These are phyloP conservation scores for Hirundo rustica DNA, from an alignment of 2,797 vertebrate species.

Conservation along the genomic window DNA sequence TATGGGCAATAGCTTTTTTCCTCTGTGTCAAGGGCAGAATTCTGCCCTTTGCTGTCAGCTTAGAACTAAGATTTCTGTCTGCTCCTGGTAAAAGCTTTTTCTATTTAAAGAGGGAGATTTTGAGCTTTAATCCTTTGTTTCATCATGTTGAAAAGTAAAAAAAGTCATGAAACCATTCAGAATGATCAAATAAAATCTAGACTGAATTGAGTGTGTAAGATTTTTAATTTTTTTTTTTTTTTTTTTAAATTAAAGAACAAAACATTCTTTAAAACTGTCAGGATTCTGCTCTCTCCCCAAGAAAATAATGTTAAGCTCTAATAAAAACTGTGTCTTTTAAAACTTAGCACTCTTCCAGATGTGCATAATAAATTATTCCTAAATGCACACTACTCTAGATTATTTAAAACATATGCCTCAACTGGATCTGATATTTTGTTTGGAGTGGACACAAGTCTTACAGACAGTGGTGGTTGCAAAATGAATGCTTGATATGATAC, in stretches of 20 bases:
- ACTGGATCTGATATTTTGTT: slow-evolving; percentile 32
- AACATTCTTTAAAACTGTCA: slow-evolving; percentile 35
- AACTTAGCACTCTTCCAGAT: slow-evolving; percentile 41
- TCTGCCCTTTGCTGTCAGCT: neutral
- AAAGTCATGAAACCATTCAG: slow-evolving; percentile 4
- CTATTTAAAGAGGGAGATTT: neutral
- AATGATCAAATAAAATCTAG: slow-evolving; percentile 48
- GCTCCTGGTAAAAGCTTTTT: neutral
- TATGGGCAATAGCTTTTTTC: too few species aligned
- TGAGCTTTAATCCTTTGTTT: slow-evolving; percentile 38
- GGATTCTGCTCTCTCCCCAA: neutral
- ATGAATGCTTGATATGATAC: neutral
- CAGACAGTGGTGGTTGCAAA: neutral
- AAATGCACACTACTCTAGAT: neutral
- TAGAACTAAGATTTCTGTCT: neutral
- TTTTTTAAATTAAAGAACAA: neutral
- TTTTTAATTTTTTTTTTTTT: neutral
- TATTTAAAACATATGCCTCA: slow-evolving; percentile 64
- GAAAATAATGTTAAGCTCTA: slow-evolving; percentile 52
- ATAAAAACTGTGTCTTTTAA: slow-evolving; percentile 58
- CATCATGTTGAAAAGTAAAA: neutral
- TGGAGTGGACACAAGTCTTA: slow-evolving; percentile 19
- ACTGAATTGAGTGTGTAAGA: slow-evolving; percentile 30
- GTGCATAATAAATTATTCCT: slow-evolving; percentile 56
- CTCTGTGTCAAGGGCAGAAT: neutral